Conservation (phyloP, 1,140 invertebrate genomes). For the Trypoxylus dichotomus region DNA sequence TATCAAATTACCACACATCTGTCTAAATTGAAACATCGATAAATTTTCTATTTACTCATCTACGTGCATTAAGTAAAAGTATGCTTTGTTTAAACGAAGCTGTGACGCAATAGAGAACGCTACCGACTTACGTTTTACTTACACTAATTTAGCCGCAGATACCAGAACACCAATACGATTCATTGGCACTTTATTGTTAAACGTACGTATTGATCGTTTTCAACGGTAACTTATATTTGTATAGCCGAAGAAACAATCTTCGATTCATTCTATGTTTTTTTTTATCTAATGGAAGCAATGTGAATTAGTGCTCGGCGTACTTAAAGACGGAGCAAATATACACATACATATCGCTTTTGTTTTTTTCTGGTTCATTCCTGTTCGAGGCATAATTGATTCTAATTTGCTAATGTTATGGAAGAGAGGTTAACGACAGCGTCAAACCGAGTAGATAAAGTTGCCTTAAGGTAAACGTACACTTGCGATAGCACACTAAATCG, state of each 20-base stretch:
- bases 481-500: too few relatives aligned
- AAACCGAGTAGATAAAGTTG: neutral
- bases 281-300: neutral
- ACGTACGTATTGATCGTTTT: constrained; percentile 5
- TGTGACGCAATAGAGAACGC: neutral
- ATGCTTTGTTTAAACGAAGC: constrained; percentile 16
- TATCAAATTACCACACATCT: neutral
- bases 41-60: constrained; percentile 5
- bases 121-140: neutral
- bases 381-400: constrained; percentile 10
- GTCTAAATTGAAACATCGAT: neutral
- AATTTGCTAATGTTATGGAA: constrained; percentile 12
- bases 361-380: neutral
- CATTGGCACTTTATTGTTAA: constrained; percentile 22
- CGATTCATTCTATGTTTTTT: constrained; percentile 6
- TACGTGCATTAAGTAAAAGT: neutral
- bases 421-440: neutral
- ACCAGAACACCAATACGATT: neutral
- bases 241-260: neutral
- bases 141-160: constrained; percentile 10
- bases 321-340: neutral
- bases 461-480: neutral
- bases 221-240: neutral
- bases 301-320: neutral
- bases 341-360: neutral